phyloP scores from a whole-genome alignment of 2,113 vertebrate species.

The Empidonax alnorum region DNA sequence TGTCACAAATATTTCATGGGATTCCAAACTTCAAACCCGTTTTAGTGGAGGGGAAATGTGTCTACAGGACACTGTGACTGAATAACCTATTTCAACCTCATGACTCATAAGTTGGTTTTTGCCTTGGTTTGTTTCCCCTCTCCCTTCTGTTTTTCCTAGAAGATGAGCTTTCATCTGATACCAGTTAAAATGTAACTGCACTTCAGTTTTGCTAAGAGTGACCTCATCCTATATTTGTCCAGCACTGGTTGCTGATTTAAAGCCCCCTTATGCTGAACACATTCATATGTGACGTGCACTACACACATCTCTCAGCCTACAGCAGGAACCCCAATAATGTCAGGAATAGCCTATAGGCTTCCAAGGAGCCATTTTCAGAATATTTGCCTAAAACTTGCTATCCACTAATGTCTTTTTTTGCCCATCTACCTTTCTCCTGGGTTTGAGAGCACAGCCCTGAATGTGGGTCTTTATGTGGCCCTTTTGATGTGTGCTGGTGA shows the following conservation, averaged over 20 bases:
- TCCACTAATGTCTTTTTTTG: constrained; percentile 32
- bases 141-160: neutral
- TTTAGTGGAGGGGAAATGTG: neutral
- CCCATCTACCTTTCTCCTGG: neutral
- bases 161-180: neutral
- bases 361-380: constrained; percentile 19
- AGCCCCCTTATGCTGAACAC: neutral
- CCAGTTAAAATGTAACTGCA: neutral
- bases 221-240: neutral
- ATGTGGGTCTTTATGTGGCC: constrained; percentile 27
- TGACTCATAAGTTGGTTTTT: neutral
- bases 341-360: constrained; percentile 32
- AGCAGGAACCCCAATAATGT: constrained; percentile 1
- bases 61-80: neutral
- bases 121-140: neutral
- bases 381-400: constrained; percentile 16
- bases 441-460: constrained; percentile 36
- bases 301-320: neutral
- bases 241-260: constrained; percentile 17
- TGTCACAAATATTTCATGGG: neutral
- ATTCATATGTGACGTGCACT: neutral
- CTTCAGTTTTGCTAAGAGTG: neutral
- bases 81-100: neutral
- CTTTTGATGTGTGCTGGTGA: constrained; percentile 55
- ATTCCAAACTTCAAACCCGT: neutral